Evolutionary conservation across 1,140 invertebrate species (phyloP).

Genomic region (Myzus persicae): DNA sequence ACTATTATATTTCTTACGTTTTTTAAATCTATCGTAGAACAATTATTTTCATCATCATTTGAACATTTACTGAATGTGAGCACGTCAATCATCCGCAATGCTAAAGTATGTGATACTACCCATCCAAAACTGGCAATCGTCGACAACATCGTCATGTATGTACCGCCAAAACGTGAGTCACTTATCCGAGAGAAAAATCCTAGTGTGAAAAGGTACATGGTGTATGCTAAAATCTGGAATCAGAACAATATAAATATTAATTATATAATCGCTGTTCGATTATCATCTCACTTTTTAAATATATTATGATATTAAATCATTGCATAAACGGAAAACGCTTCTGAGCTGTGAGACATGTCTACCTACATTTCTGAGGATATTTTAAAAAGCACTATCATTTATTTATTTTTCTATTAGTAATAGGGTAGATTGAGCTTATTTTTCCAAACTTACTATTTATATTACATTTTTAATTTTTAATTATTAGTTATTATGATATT

Average conservation of each 20-base stretch:
- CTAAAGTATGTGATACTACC: slow-evolving; percentile 93
- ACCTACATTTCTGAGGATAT: too few species aligned
- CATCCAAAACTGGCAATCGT: slow-evolving; percentile 95
- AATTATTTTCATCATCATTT: slow-evolving; percentile 60
- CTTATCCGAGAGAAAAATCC: slow-evolving; percentile 86
- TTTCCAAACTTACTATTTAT: too few species aligned
- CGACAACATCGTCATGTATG: slow-evolving; percentile 99
- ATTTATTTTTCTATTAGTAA: too few species aligned
- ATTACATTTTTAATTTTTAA: too few species aligned
- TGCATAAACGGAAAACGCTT: too few species aligned
- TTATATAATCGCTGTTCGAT: background rate
- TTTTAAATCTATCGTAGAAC: background rate
- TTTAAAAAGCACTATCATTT: too few species aligned
- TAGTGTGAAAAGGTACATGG: background rate
- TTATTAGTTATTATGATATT: too few species aligned
- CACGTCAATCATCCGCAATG: slow-evolving; percentile 90
- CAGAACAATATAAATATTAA: background rate
- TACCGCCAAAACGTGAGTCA: slow-evolving; percentile 95
- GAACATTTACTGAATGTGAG: slow-evolving; percentile 82
- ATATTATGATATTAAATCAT: background rate
- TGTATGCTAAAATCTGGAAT: background rate
- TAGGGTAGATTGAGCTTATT: too few species aligned
- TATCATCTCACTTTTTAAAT: background rate
- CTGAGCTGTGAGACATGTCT: too few species aligned
- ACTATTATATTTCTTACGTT: background rate